A percentile compares a stretch with the other conserved stretches of the same genome.
phyloP scores from a whole-genome alignment of 1,140 invertebrate genomes.

The Lysiphlebus fabarum region DNA sequence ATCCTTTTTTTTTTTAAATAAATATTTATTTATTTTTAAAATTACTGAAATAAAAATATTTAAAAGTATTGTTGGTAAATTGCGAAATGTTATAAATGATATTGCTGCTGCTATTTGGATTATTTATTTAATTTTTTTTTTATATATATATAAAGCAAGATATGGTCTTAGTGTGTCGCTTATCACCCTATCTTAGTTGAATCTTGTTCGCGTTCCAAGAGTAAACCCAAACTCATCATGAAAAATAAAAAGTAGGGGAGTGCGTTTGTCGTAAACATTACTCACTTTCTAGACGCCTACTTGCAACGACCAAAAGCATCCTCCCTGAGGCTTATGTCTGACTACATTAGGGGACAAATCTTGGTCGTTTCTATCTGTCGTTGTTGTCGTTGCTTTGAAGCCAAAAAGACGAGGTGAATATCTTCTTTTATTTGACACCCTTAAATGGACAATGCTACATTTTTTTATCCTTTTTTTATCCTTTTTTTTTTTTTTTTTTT shows the following conservation, averaged over 20 bases:
- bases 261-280: slow-evolving; percentile 58
- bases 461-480: no score
- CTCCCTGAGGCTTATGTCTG: slow-evolving; percentile 12
- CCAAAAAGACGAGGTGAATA: neutral
- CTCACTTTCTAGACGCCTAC: slow-evolving; percentile 54
- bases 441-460: no score
- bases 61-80: slow-evolving; percentile 36
- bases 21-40: no score
- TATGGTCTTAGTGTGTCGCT: slow-evolving; percentile 54
- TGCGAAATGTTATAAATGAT: slow-evolving; percentile 39
- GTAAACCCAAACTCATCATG: slow-evolving; percentile 29
- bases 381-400: neutral
- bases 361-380: neutral
- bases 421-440: no score
- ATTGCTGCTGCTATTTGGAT: slow-evolving; percentile 22
- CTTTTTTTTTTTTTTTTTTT: no score
- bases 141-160: slow-evolving; percentile 19
- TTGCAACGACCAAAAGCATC: slow-evolving; percentile 29
- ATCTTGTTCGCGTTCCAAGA: slow-evolving; percentile 40
- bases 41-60: no score
- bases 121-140: neutral
- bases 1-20: no score
- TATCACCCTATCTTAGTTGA: slow-evolving; percentile 54
- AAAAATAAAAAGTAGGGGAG: slow-evolving; percentile 35
- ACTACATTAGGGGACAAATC: slow-evolving; percentile 22